A percentile compares a stretch with the other conserved stretches of the same genome.
Evolutionary conservation across 2,888 invertebrate genomes (phyloP).

Genomic region (Girardia tigrina): DNA sequence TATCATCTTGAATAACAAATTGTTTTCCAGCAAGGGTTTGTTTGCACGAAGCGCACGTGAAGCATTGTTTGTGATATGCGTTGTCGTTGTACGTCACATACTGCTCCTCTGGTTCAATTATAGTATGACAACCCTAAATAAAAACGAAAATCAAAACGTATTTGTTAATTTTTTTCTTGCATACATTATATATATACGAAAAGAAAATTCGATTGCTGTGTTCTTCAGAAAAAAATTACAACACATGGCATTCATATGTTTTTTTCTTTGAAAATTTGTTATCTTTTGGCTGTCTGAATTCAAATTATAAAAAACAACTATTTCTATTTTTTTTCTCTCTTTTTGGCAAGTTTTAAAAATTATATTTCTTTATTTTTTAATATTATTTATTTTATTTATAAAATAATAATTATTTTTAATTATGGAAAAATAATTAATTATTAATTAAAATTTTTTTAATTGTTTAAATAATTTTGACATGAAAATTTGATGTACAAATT

Average conservation of each 20-base stretch:
- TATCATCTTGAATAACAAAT: conserved; percentile 25
- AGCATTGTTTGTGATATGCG: conserved; percentile 29
- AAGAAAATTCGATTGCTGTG: too few relatives aligned
- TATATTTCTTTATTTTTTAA: too few relatives aligned
- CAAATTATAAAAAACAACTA: too few relatives aligned
- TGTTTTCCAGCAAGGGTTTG: conserved; percentile 25
- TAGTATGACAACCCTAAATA: conserved; percentile 8
- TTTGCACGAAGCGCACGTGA: conserved; percentile 24
- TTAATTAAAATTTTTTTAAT: too few relatives aligned
- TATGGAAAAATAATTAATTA: too few relatives aligned
- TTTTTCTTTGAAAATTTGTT: background rate
- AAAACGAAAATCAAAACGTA: background rate
- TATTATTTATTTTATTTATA: too few relatives aligned
- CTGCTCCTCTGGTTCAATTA: conserved; percentile 27
- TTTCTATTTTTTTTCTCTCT: too few relatives aligned
- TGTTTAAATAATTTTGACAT: too few relatives aligned
- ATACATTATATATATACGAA: background rate
- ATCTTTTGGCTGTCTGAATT: background rate
- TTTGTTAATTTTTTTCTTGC: background rate
- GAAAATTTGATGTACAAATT: too few relatives aligned
- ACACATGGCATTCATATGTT: background rate
- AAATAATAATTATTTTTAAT: too few relatives aligned
- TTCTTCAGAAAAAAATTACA: background rate
- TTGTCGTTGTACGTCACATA: conserved; percentile 27
- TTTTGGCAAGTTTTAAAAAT: too few relatives aligned